These are phyloP conservation scores for Scomber colias DNA, from an alignment of 2,113 vertebrate genomes.

Conservation along the genomic window DNA sequence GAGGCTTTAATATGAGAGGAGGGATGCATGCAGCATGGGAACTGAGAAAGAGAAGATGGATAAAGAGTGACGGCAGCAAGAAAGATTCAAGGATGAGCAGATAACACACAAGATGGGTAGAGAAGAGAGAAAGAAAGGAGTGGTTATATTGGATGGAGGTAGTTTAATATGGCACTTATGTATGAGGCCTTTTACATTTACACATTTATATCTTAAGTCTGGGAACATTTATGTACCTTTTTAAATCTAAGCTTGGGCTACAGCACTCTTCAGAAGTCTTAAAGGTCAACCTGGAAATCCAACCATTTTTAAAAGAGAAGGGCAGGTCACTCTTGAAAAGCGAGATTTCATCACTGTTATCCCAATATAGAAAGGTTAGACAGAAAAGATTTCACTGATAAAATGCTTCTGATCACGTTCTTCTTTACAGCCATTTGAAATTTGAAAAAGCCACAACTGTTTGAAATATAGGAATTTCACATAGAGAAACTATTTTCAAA, in stretches of 20 bases:
- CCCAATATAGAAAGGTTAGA: slow-evolving; percentile 75
- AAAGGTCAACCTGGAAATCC: slow-evolving; percentile 76
- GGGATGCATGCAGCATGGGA: slow-evolving; percentile 46
- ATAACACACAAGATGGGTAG: slow-evolving; percentile 57
- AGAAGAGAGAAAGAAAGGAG: slow-evolving; percentile 13
- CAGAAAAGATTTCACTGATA: slow-evolving; percentile 47
- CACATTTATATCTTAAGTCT: slow-evolving; percentile 32
- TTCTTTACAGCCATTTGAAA: slow-evolving; percentile 13
- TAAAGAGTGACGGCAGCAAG: slow-evolving; percentile 70
- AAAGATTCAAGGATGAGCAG: slow-evolving; percentile 29
- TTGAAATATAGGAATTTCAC: not conserved
- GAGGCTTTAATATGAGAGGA: slow-evolving; percentile 32
- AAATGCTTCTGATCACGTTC: slow-evolving; percentile 37
- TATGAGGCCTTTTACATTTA: slow-evolving; percentile 39
- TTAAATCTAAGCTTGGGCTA: slow-evolving; percentile 47
- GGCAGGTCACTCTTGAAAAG: slow-evolving; percentile 41
- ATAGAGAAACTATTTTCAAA: slow-evolving; percentile 1
- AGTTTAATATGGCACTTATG: slow-evolving; percentile 31
- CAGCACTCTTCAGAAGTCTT: slow-evolving; percentile 57
- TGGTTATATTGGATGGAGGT: slow-evolving; percentile 1
- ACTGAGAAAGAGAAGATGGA: slow-evolving; percentile 71
- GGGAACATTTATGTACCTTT: slow-evolving; percentile 48
- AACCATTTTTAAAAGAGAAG: slow-evolving; percentile 50
- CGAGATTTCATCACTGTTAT: slow-evolving; percentile 70
- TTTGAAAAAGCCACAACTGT: slow-evolving; percentile 9